Evolutionary conservation across 2,888 invertebrate genomes (phyloP), one percentile per base, ranked within the genome.

Genomic region (Cataglyphis albicans): DNA sequence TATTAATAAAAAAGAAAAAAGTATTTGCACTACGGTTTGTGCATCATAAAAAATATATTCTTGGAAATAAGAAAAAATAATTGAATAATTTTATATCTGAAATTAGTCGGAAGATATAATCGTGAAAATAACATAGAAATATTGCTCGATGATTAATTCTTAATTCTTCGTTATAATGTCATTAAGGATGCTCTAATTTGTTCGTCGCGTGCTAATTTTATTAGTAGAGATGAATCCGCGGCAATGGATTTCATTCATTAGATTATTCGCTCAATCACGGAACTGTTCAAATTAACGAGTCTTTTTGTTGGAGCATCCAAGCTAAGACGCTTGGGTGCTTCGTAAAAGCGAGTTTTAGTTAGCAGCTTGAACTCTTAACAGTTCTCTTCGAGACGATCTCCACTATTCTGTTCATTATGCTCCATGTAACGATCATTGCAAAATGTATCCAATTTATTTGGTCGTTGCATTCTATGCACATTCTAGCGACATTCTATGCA

Each of bases 401-500:
- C 52, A n/a, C 48, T 29, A 44, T 35, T 73, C 61, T 32, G 32
- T 67, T 74, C 70, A 81, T 75, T 84, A 84, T 75, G 64, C 75
- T 64, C 48, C 57, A 44, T 35, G 35, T 75, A 84, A 84, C 75
- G 81, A 81, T 74, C 64, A 57, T 68, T 64, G 25, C 44, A 52
- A 70, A 73, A 80, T 74, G 64, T 52, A 70, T 38, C 73, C 83
- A 74, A 83, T 84, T 83, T 80, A 72, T 63, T 68, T 57, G 12
- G 76, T 29, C 35, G 2, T 29, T 73, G 63, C 63, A 75, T 81
- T 25, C 25, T 25, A 25, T 25, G 25, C 25, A 25, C 25, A 25
- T 25, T 78, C 70, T 44, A n/a, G 12, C 44, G 52, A 65, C 32
- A 59, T 15, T 29, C 29, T 48, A 18, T 18, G 67, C 18, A 15